A percentile compares a stretch with the other conserved stretches of the same genome.
phyloP scores from a whole-genome alignment of 2,888 invertebrate species.

The Heterodera filipjevi region DNA sequence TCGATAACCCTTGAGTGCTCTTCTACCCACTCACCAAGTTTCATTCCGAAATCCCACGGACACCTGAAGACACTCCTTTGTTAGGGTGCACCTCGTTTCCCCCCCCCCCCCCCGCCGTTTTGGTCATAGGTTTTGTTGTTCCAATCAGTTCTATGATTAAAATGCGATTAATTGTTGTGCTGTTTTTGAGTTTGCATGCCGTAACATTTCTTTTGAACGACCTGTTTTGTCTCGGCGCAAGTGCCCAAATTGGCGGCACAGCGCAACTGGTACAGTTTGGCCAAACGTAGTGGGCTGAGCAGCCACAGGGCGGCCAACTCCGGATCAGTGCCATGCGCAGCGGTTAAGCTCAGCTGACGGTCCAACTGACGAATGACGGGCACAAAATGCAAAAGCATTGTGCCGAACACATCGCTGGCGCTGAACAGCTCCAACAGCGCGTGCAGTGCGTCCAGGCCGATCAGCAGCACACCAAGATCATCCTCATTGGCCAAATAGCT shows the following conservation, averaged over 20 bases:
- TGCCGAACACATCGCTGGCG: constrained; percentile 46
- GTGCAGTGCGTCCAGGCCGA: constrained; percentile 60
- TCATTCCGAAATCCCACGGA: no score
- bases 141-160: no score
- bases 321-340: constrained; percentile 44
- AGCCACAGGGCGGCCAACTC: constrained; percentile 62
- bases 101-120: no score
- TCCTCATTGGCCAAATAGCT: constrained; percentile 57
- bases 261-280: constrained; percentile 61
- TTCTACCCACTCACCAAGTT: no score
- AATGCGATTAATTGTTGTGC: background rate
- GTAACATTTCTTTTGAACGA: no score
- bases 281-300: constrained; percentile 52
- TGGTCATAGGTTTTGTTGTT: no score
- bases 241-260: constrained; percentile 57
- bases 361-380: constrained; percentile 59
- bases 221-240: constrained; percentile 57
- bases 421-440: constrained; percentile 53
- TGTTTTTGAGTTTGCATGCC: background rate
- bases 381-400: constrained; percentile 53
- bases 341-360: constrained; percentile 48
- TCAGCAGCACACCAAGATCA: constrained; percentile 57
- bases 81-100: no score
- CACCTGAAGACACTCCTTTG: no score
- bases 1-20: no score